Evolutionary conservation across 2,888 invertebrate species (phyloP).

Genomic region (Nemotelus nigrinus): DNA sequence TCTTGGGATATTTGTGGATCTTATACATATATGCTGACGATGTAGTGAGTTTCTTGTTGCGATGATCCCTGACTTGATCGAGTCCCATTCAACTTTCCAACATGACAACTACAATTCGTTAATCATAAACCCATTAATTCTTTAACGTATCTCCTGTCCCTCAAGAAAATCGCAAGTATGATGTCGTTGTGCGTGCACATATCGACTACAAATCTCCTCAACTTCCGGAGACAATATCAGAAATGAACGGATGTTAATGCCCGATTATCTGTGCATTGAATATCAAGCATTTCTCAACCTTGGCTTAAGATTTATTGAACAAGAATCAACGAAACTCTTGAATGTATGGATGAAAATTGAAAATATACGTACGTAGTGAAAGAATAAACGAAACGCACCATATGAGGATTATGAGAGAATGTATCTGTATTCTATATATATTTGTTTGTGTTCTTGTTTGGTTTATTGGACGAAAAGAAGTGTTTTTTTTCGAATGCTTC

Average conservation of each 20-base stretch:
- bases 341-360: constrained; percentile 21
- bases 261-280: constrained; percentile 42
- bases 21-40: too few relatives aligned
- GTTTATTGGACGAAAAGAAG: not conserved
- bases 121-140: too few relatives aligned
- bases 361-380: not conserved
- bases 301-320: constrained; percentile 38
- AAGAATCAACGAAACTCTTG: constrained; percentile 26
- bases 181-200: not conserved
- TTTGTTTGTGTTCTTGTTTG: not conserved
- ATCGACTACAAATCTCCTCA: constrained; percentile 26
- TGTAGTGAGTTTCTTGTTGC: too few relatives aligned
- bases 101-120: too few relatives aligned
- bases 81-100: too few relatives aligned
- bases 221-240: constrained; percentile 42
- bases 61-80: too few relatives aligned
- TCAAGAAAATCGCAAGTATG: not conserved
- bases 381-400: not conserved
- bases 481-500: not conserved
- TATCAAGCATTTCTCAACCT: constrained; percentile 46
- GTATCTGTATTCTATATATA: not conserved
- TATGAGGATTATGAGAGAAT: not conserved
- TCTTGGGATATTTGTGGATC: too few relatives aligned
- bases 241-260: constrained; percentile 47
- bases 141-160: too few relatives aligned